phyloP scores from a whole-genome alignment of 2,797 vertebrate species.

The Myotis daubentonii region DNA sequence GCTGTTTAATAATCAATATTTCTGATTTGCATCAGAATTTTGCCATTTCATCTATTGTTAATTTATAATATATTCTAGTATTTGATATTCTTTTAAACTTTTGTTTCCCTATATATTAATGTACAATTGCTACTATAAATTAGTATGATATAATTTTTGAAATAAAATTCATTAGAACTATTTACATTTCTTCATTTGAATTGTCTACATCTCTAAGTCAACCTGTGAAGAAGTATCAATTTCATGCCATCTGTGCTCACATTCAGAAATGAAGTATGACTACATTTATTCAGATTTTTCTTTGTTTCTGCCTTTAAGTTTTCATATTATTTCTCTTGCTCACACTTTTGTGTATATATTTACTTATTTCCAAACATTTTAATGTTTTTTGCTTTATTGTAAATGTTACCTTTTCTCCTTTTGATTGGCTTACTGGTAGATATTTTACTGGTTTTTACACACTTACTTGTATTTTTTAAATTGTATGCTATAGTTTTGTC shows the following conservation, averaged over 20 bases:
- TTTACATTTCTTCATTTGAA: background rate
- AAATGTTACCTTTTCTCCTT: background rate
- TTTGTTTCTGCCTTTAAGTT: slow-evolving; percentile 5
- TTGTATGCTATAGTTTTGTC: background rate
- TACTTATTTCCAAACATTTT: background rate
- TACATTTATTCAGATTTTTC: background rate
- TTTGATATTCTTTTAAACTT: slow-evolving; percentile 14
- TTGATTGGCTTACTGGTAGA: background rate
- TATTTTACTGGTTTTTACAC: slow-evolving; percentile 20
- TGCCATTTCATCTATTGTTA: slow-evolving; percentile 2
- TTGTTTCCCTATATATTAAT: background rate
- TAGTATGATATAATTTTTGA: background rate
- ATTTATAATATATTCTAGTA: slow-evolving; percentile 14
- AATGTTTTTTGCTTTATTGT: slow-evolving; percentile 7
- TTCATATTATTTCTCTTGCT: slow-evolving; percentile 40
- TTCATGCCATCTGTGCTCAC: background rate
- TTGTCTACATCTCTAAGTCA: background rate
- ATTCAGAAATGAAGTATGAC: background rate
- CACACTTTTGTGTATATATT: background rate
- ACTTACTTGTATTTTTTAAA: background rate
- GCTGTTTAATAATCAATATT: background rate
- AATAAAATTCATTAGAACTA: background rate
- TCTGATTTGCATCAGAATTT: slow-evolving; percentile 26
- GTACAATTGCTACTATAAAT: background rate
- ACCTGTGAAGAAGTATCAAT: background rate